These are phyloP conservation scores for Neosalanx taihuensis DNA, from an alignment of 2,797 vertebrate genomes.

Conservation along the genomic window DNA sequence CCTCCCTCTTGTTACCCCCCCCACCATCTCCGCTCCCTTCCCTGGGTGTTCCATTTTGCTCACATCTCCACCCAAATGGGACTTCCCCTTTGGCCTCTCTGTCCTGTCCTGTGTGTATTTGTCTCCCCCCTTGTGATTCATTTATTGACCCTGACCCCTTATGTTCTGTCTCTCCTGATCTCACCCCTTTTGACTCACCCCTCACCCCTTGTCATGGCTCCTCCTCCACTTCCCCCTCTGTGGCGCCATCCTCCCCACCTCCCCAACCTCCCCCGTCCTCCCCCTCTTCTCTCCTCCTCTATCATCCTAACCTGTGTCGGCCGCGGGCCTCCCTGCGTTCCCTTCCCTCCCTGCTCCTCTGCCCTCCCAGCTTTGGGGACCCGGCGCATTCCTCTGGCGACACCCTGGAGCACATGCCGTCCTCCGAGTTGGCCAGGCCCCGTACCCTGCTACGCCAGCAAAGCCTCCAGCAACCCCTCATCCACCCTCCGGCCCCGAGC, in stretches of 20 bases:
- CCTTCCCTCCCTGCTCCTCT: slow-evolving; percentile 80
- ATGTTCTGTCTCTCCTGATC: slow-evolving; percentile 55
- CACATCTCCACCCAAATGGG: slow-evolving; percentile 50
- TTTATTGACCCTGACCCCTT: slow-evolving; percentile 73
- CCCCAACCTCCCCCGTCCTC: slow-evolving; percentile 47
- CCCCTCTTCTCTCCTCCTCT: slow-evolving; percentile 48
- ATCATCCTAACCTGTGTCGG: slow-evolving; percentile 66
- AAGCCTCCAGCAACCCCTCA: slow-evolving; percentile 94
- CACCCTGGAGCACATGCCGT: slow-evolving; percentile 91
- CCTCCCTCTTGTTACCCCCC: slow-evolving; percentile 60
- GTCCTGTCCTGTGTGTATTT: slow-evolving; percentile 74
- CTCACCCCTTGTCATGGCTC: slow-evolving; percentile 17
- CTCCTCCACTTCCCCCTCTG: slow-evolving; percentile 23
- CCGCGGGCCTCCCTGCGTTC: slow-evolving; percentile 77
- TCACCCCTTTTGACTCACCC: slow-evolving; percentile 54
- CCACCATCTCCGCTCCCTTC: not conserved
- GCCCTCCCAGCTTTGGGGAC: slow-evolving; percentile 83
- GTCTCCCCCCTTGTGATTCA: slow-evolving; percentile 75
- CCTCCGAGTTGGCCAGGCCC: slow-evolving; percentile 81
- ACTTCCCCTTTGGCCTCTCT: slow-evolving; percentile 40
- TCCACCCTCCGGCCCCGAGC: slow-evolving; percentile 77
- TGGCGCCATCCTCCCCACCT: slow-evolving; percentile 17
- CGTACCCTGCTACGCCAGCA: slow-evolving; percentile 93
- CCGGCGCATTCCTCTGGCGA: slow-evolving; percentile 86
- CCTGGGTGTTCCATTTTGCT: slow-evolving; percentile 12